Evolutionary conservation across 2,888 invertebrate species (phyloP).

Genomic region (Cylloceria caligata): DNA sequence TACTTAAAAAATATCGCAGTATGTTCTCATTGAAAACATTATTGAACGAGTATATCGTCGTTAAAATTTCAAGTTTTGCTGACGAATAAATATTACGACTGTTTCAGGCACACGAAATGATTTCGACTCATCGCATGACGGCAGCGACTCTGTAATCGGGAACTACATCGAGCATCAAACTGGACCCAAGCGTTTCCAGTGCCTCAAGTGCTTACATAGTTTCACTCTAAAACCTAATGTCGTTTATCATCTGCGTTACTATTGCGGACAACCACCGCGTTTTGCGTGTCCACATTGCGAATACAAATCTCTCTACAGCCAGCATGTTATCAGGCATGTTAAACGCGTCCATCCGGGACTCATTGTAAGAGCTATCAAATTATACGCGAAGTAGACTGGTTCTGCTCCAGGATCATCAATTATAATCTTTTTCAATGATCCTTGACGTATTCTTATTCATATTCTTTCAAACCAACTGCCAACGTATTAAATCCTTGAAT

Average conservation of each 20-base stretch:
- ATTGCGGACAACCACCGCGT: conserved; percentile 82
- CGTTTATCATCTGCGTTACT: conserved; percentile 84
- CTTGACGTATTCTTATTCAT: neutral
- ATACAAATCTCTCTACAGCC: conserved; percentile 68
- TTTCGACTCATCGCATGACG: neutral
- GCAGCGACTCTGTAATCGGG: conserved; percentile 32
- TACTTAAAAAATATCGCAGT: neutral
- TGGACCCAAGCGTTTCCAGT: conserved; percentile 70
- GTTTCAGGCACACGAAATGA: conserved; percentile 9
- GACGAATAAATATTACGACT: conserved; percentile 23
- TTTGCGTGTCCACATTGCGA: conserved; percentile 78
- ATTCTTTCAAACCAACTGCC: neutral
- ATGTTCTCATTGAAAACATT: neutral
- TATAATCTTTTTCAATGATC: neutral
- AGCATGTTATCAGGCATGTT: conserved; percentile 78
- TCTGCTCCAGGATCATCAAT: neutral
- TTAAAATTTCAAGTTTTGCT: neutral
- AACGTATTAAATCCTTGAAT: neutral
- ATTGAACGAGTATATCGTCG: neutral
- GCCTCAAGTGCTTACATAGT: conserved; percentile 82
- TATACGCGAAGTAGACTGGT: conserved; percentile 66
- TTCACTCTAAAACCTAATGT: conserved; percentile 83
- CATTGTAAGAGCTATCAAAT: conserved; percentile 69
- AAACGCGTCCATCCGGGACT: conserved; percentile 73
- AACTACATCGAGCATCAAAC: conserved; percentile 54